These are phyloP conservation scores for Autographa gamma DNA, from an alignment of 2,888 invertebrate species.

Conservation along the genomic window DNA sequence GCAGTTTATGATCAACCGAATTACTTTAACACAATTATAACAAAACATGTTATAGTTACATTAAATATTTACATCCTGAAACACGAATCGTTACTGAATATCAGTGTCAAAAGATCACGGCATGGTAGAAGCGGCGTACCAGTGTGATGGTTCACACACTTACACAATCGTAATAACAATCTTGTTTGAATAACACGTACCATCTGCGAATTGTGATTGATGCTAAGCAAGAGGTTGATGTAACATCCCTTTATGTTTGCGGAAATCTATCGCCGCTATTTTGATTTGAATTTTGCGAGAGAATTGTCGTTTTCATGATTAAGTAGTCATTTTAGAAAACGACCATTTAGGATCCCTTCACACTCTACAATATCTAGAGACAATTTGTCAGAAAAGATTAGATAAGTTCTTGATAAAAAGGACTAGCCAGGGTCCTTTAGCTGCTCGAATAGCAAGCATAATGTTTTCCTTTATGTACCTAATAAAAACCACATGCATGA, in stretches of 20 bases:
- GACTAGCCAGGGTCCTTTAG: too few species aligned
- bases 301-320: neutral
- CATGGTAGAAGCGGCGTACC: neutral
- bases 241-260: slow-evolving; percentile 10
- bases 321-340: too few species aligned
- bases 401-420: too few species aligned
- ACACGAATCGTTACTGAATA: neutral
- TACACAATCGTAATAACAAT: slow-evolving; percentile 32
- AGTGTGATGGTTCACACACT: neutral
- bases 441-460: too few species aligned
- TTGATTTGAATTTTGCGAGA: neutral
- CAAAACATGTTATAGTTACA: neutral
- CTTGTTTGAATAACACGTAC: slow-evolving; percentile 39
- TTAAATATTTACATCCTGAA: neutral
- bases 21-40: too few species aligned
- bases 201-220: slow-evolving; percentile 36
- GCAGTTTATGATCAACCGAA: too few species aligned
- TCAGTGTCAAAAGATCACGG: neutral
- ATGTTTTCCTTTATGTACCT: too few species aligned
- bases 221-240: slow-evolving; percentile 13
- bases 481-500: too few species aligned
- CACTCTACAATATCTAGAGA: too few species aligned
- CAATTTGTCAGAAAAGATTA: too few species aligned
- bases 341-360: too few species aligned
- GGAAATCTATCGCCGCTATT: neutral